A percentile compares a stretch with the other conserved stretches of the same genome.
Conservation (phyloP, 2,797 vertebrate genomes). For the Acanthiza pusilla region DNA sequence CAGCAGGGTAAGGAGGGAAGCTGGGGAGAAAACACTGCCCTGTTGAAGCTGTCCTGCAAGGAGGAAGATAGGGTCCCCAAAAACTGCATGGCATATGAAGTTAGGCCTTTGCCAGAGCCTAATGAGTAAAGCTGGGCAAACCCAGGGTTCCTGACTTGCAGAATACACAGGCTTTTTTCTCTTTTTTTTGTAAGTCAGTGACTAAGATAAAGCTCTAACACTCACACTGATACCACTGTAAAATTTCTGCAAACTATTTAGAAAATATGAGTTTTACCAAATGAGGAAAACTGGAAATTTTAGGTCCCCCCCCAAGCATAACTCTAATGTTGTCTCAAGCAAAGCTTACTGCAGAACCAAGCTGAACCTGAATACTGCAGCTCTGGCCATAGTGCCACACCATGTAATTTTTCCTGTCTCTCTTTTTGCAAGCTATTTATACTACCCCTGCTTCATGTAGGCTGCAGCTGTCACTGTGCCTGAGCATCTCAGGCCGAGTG, state of each 20-base stretch:
- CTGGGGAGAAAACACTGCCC: background rate
- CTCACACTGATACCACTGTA: background rate
- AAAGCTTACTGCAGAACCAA: background rate
- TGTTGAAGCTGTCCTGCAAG: background rate
- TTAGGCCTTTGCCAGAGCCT: background rate
- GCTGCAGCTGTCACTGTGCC: slow-evolving; percentile 29
- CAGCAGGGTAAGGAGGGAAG: background rate
- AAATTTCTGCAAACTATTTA: background rate
- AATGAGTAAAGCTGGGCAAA: background rate
- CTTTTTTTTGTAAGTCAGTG: background rate
- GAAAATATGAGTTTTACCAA: background rate
- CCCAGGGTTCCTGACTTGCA: background rate
- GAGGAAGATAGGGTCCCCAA: background rate
- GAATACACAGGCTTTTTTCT: background rate
- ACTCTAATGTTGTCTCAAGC: background rate
- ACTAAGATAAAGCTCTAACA: background rate
- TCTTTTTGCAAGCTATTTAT: slow-evolving; percentile 32
- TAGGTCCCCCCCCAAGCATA: background rate
- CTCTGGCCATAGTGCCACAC: background rate
- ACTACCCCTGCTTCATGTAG: background rate
- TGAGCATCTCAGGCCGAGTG: background rate
- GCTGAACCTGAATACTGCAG: background rate
- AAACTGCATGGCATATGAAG: no score
- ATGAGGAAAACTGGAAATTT: background rate
- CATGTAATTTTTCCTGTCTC: background rate